phyloP scores from a whole-genome alignment of 2,797 vertebrate genomes.

The Pangasius djambal region DNA sequence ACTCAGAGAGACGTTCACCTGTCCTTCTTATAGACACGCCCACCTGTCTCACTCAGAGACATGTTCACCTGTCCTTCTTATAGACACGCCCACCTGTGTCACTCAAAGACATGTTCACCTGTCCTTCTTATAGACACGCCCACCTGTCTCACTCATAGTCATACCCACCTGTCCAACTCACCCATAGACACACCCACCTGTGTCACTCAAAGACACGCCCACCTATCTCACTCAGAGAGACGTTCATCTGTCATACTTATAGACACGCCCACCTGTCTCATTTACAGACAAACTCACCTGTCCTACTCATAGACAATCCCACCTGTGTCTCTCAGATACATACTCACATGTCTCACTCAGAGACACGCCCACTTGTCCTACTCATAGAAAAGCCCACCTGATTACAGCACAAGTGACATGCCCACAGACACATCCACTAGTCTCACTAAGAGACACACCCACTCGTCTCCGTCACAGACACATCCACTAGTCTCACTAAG shows the following conservation, averaged over 20 bases:
- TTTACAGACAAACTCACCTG: background rate
- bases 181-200: background rate
- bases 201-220: background rate
- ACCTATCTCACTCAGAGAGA: background rate
- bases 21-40: background rate
- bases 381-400: background rate
- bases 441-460: background rate
- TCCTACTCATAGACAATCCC: background rate
- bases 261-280: background rate
- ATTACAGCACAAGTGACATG: too few relatives aligned
- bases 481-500: background rate
- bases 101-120: background rate
- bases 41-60: background rate
- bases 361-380: background rate
- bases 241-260: background rate
- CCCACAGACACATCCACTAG: background rate
- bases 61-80: background rate
- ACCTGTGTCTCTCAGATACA: background rate
- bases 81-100: background rate
- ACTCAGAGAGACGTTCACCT: background rate
- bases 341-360: too few relatives aligned
- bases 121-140: background rate
- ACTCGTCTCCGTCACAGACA: background rate
- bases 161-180: background rate
- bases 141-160: background rate